These are phyloP conservation scores for Lagenorhynchus albirostris DNA, from an alignment of 2,113 vertebrate genomes.

Conservation along the genomic window DNA sequence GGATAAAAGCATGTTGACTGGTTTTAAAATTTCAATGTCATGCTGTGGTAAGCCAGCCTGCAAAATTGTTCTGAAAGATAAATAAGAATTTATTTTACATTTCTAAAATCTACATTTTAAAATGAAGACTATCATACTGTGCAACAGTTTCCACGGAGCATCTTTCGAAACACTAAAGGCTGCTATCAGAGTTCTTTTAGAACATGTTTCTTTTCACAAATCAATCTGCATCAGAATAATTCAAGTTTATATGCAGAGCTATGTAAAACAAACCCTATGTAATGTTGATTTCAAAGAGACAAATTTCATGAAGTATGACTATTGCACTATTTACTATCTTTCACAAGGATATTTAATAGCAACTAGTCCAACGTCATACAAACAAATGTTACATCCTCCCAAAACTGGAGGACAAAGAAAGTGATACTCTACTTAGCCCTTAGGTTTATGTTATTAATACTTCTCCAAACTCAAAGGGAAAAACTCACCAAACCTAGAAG, in stretches of 20 bases:
- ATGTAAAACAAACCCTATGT: background rate
- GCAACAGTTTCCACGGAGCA: background rate
- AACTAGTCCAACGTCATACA: background rate
- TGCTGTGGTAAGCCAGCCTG: constrained; percentile 68
- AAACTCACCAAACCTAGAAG: background rate
- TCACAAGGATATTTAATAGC: background rate
- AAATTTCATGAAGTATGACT: background rate
- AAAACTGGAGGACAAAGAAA: background rate
- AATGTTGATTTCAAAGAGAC: background rate
- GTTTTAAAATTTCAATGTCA: constrained; percentile 88
- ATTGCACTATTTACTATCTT: background rate
- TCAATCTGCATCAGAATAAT: background rate
- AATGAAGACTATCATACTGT: background rate
- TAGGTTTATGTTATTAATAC: background rate
- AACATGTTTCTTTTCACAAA: background rate
- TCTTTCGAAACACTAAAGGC: background rate
- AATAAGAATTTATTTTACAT: constrained; percentile 19
- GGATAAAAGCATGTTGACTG: constrained; percentile 90
- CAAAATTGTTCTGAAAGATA: constrained; percentile 82
- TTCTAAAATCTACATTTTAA: background rate
- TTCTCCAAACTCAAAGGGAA: background rate
- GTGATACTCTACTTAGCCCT: background rate
- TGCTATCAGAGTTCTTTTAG: background rate
- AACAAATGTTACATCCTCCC: background rate
- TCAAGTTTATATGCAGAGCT: background rate